Evolutionary conservation across 1,140 invertebrate genomes (phyloP), one percentile per base, ranked within the genome.

Genomic region (Cherax quadricarinatus): DNA sequence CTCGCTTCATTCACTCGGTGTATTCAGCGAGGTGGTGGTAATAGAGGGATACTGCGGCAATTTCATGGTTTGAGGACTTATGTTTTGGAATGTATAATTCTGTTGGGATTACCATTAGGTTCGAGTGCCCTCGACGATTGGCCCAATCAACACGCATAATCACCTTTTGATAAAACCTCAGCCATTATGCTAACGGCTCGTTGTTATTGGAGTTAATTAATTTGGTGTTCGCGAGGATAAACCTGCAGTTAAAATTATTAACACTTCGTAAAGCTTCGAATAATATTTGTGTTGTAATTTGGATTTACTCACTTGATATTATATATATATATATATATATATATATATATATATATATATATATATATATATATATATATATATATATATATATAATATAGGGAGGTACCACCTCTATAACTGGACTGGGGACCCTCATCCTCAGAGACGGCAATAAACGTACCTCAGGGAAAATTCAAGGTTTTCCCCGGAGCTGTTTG

Each of bases 31-130:
- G 51, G 14, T 10, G 62, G 62, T 66, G 62, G 62, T 66, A 66
- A 79, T 53, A 78, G 73, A 88, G 86, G 86, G 51, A 53, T 78
- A 62, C n/a, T 57, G 51, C n/a, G 53, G 78, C 73, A 62, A 79
- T 88, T 88, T 88, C 60, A 88, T 88, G 86, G 86, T 60, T 88
- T 88, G 86, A 41, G 21, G 51, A 62, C 86, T 88, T 88, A 73
- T 88, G 78, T 88, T 88, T 57, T 85, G 24, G 62, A 79, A 57
- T 57, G 81, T 83, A 60, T 57, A 83, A 83, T 83, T 53, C 81
- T 24, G 81, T 24, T 57, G 24, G 81, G 81, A 83, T 83, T 83
- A 83, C 51, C 81, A 30, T 60, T 60, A 60, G n/a, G n/a, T 83
- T 51, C 49, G 51, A 57, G 57, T 60, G 24, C 57, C 51, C 57